These are phyloP conservation scores for Hirudo medicinalis DNA, from an alignment of 1,140 invertebrate species.

Conservation along the genomic window DNA sequence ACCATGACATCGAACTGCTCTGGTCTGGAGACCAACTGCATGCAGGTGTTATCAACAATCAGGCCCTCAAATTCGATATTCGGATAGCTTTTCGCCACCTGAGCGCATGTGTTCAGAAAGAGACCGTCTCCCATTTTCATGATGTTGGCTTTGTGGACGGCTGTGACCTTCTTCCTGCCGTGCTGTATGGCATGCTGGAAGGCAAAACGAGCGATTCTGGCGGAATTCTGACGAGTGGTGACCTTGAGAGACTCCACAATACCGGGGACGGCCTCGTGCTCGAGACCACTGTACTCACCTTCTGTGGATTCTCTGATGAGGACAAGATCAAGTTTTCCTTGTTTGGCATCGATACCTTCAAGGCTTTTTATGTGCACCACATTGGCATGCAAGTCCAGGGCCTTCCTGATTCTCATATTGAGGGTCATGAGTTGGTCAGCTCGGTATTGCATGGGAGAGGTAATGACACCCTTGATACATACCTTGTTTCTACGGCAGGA, in stretches of 20 bases:
- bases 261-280: slow-evolving; percentile 74
- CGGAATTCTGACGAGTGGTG: slow-evolving; percentile 80
- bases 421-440: slow-evolving; percentile 81
- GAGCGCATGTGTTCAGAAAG: slow-evolving; percentile 73
- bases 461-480: slow-evolving; percentile 88
- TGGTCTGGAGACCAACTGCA: slow-evolving; percentile 92
- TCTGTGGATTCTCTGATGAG: slow-evolving; percentile 96
- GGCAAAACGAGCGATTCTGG: slow-evolving; percentile 93
- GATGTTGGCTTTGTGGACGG: slow-evolving; percentile 96
- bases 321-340: slow-evolving; percentile 83
- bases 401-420: slow-evolving; percentile 79
- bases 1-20: slow-evolving; percentile 97
- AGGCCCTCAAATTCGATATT: slow-evolving; percentile 86
- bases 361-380: slow-evolving; percentile 89
- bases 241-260: slow-evolving; percentile 97
- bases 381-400: slow-evolving; percentile 86
- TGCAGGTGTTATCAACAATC: slow-evolving; percentile 96
- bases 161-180: slow-evolving; percentile 59
- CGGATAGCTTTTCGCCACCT: slow-evolving; percentile 73
- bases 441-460: slow-evolving; percentile 74
- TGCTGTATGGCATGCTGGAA: slow-evolving; percentile 97
- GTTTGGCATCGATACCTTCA: slow-evolving; percentile 74
- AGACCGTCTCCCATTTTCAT: slow-evolving; percentile 90
- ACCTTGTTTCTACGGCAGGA: slow-evolving; percentile 81
- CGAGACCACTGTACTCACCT: slow-evolving; percentile 91